These are phyloP conservation scores for Cygnus buccinator DNA, from an alignment of 2,113 vertebrate genomes.

Conservation along the genomic window DNA sequence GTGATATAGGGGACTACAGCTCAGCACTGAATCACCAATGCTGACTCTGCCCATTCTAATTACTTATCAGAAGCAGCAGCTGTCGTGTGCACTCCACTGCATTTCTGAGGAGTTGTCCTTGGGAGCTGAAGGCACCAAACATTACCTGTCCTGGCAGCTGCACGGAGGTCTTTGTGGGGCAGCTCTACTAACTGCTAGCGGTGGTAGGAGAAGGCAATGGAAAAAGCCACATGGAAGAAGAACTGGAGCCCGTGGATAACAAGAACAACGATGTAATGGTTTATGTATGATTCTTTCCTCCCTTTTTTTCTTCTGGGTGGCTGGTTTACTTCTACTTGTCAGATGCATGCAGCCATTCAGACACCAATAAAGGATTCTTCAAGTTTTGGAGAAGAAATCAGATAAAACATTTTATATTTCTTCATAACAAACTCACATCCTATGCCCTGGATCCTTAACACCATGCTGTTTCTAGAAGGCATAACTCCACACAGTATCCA, in stretches of 20 bases:
- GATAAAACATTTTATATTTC: neutral
- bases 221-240: neutral
- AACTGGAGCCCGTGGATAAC: neutral
- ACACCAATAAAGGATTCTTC: neutral
- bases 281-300: neutral
- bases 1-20: neutral
- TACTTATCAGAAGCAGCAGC: neutral
- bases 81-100: neutral
- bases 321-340: neutral
- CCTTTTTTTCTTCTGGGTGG: neutral
- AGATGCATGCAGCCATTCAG: neutral
- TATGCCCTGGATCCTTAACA: neutral
- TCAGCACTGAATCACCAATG: neutral
- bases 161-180: neutral
- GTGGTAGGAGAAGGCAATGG: neutral
- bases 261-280: rapidly evolving
- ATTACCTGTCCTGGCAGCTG: neutral
- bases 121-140: neutral
- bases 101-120: neutral
- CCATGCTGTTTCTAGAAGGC: neutral
- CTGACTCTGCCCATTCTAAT: neutral
- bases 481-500: neutral
- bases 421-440: neutral
- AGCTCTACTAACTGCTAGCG: neutral
- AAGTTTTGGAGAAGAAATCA: neutral